Evolutionary conservation across 2,888 invertebrate species (phyloP).

Genomic region (Leucozona laternaria): DNA sequence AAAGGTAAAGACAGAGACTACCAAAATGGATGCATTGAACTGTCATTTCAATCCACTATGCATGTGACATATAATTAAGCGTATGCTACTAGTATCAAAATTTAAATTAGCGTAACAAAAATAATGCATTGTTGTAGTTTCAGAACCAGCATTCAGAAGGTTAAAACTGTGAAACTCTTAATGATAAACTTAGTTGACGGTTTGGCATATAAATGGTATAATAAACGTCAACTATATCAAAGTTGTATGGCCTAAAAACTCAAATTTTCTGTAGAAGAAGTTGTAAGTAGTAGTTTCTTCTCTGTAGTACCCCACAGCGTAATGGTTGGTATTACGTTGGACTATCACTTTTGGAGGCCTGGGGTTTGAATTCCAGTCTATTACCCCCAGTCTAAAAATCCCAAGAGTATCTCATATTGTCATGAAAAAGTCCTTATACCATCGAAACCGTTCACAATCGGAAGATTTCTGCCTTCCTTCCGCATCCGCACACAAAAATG

Average conservation of each 20-base stretch:
- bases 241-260: background rate
- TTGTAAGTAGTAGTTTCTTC: too few species aligned
- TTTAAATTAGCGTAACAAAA: background rate
- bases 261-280: background rate
- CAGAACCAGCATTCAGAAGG: background rate
- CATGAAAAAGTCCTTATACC: too few species aligned
- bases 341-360: too few species aligned
- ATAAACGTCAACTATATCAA: background rate
- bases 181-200: background rate
- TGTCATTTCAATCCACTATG: background rate
- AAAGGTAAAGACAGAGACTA: background rate
- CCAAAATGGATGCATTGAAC: constrained; percentile 2
- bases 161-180: background rate
- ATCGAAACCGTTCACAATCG: too few species aligned
- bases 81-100: background rate
- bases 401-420: too few species aligned
- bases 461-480: too few species aligned
- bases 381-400: too few species aligned
- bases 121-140: background rate
- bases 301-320: too few species aligned
- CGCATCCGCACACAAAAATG: too few species aligned
- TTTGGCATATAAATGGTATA: constrained; percentile 5
- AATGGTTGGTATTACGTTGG: too few species aligned
- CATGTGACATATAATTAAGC: constrained; percentile 1
- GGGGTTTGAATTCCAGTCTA: too few species aligned